Conservation (phyloP, 2,797 vertebrate species). For the Mycteria americana region DNA sequence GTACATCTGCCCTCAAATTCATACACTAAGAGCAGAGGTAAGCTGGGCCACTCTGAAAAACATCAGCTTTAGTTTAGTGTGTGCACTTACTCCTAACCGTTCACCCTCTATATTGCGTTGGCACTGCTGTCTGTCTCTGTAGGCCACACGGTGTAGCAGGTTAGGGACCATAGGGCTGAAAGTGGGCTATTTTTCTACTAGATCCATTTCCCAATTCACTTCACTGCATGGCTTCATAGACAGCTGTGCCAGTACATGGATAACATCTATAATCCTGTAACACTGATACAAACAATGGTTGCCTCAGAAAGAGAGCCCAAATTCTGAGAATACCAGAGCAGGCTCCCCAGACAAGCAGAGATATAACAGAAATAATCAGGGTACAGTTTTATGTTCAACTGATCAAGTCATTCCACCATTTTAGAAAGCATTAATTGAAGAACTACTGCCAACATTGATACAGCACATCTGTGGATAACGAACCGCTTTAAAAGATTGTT, state of each 20-base stretch:
- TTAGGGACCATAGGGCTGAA: background rate
- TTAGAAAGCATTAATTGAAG: background rate
- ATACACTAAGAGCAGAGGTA: background rate
- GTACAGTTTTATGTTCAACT: background rate
- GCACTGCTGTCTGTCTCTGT: background rate
- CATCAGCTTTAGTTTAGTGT: background rate
- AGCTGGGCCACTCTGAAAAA: background rate
- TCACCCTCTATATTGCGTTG: fast-evolving
- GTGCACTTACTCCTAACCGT: background rate
- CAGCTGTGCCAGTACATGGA: background rate
- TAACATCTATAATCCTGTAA: background rate
- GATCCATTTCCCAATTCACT: background rate
- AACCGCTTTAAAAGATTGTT: background rate
- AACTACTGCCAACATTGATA: background rate
- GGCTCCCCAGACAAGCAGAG: background rate
- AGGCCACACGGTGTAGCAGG: background rate
- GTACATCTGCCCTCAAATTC: background rate
- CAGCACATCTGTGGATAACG: background rate
- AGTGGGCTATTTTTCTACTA: background rate
- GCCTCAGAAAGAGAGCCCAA: background rate
- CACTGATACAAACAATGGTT: background rate
- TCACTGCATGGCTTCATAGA: background rate
- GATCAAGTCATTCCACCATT: background rate
- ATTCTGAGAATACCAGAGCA: background rate
- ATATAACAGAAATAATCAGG: background rate